These are phyloP conservation scores for Stenoptilia bipunctidactyla DNA, from an alignment of 2,888 invertebrate species.

Conservation along the genomic window DNA sequence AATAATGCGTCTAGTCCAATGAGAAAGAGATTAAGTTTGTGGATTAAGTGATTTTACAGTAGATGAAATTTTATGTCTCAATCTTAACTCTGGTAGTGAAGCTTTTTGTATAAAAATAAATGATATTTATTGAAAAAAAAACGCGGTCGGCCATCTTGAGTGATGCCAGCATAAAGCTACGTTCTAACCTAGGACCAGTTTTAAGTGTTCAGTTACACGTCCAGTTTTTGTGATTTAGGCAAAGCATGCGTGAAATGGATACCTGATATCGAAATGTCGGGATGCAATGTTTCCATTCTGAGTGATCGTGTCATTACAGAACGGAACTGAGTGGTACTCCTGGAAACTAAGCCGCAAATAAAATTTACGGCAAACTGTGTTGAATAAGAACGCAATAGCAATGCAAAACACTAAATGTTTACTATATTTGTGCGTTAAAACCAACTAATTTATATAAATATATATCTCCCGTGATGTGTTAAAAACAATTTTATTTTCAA, in stretches of 20 bases:
- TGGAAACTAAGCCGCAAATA: background rate
- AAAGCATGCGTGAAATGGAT: constrained; percentile 60
- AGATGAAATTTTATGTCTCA: constrained; percentile 29
- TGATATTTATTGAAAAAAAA: constrained; percentile 30
- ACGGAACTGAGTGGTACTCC: background rate
- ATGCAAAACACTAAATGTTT: too few species aligned
- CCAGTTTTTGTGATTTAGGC: constrained; percentile 60
- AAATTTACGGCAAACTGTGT: background rate
- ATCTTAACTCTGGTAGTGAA: constrained; percentile 36
- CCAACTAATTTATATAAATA: too few species aligned
- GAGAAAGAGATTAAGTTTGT: constrained; percentile 64
- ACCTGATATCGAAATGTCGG: constrained; percentile 40
- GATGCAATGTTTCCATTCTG: constrained; percentile 10
- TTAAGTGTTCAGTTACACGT: constrained; percentile 64
- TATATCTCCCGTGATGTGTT: background rate
- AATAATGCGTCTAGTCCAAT: constrained; percentile 68
- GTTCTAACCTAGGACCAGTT: constrained; percentile 53
- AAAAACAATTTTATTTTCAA: constrained; percentile 20
- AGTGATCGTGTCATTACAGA: background rate
- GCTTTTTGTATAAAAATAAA: constrained; percentile 39
- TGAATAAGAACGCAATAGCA: too few species aligned
- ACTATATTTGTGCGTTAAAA: too few species aligned
- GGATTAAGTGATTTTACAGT: constrained; percentile 49
- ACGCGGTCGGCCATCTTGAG: constrained; percentile 3
- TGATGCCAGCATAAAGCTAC: constrained; percentile 17